Conservation (phyloP, 2,888 invertebrate species). For the Spodoptera littoralis region DNA sequence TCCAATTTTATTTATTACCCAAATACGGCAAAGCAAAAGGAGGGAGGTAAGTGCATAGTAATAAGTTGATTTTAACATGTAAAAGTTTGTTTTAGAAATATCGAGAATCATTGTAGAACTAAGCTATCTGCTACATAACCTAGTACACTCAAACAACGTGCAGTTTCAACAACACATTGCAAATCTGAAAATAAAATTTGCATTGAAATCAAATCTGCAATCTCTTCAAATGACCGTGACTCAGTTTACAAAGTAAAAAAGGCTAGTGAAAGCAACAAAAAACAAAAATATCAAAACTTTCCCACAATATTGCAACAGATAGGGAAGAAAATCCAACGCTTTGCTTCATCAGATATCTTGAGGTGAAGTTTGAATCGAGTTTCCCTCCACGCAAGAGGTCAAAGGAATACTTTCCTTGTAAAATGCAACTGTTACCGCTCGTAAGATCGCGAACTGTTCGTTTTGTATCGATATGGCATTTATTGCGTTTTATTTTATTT, state of each 20-base stretch:
- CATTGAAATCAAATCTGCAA: not conserved
- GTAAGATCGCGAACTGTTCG: slow-evolving; percentile 45
- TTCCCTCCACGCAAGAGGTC: slow-evolving; percentile 65
- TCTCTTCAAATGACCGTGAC: slow-evolving; percentile 1
- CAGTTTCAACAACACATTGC: too few relatives aligned
- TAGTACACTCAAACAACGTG: too few relatives aligned
- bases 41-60: too few relatives aligned
- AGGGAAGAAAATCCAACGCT: slow-evolving; percentile 65
- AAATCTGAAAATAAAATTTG: too few relatives aligned
- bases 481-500: slow-evolving; percentile 47
- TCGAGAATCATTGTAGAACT: too few relatives aligned
- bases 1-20: too few relatives aligned
- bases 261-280: not conserved
- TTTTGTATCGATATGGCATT: slow-evolving; percentile 48
- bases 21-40: too few relatives aligned
- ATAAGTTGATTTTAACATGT: too few relatives aligned
- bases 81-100: too few relatives aligned
- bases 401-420: slow-evolving; percentile 59
- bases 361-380: slow-evolving; percentile 71
- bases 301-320: slow-evolving; percentile 59
- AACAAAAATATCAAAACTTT: slow-evolving; percentile 20
- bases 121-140: too few relatives aligned
- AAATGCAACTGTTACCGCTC: slow-evolving; percentile 55
- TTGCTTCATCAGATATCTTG: slow-evolving; percentile 74
- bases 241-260: not conserved